Percentiles rank a stretch among this genome's conserved stretches.
Conservation (phyloP, 2,888 invertebrate genomes). For the Ectobius pallidus region DNA sequence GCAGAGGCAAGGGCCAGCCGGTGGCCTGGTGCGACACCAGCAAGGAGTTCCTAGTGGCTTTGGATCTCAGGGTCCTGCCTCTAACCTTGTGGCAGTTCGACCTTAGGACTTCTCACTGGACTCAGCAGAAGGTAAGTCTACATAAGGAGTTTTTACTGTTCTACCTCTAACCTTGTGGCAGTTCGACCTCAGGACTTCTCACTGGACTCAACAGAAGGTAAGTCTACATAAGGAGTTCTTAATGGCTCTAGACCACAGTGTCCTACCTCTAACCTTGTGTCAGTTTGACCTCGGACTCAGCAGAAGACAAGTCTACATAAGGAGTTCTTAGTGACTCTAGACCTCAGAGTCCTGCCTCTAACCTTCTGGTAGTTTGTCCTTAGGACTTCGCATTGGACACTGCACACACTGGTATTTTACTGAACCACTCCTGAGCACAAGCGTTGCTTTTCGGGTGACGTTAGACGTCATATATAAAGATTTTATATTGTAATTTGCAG, state of each 20-base stretch:
- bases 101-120: slow-evolving; percentile 37
- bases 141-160: too few relatives aligned
- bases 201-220: slow-evolving; percentile 37
- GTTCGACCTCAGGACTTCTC: slow-evolving; percentile 37
- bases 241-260: slow-evolving; percentile 45
- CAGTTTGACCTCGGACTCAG: slow-evolving; percentile 38
- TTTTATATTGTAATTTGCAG: too few relatives aligned
- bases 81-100: slow-evolving; percentile 40
- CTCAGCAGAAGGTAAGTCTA: slow-evolving; percentile 32
- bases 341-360: slow-evolving; percentile 37
- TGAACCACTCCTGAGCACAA: too few relatives aligned
- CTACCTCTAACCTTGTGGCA: slow-evolving; percentile 36
- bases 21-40: slow-evolving; percentile 47
- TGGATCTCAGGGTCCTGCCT: slow-evolving; percentile 41
- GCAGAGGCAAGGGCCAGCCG: slow-evolving; percentile 38
- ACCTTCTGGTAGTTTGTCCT: slow-evolving; percentile 39
- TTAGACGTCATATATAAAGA: too few relatives aligned
- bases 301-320: slow-evolving; percentile 33
- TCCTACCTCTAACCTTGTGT: slow-evolving; percentile 32
- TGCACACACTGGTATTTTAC: too few relatives aligned
- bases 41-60: slow-evolving; percentile 45
- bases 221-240: slow-evolving; percentile 44
- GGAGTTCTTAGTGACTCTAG: slow-evolving; percentile 46
- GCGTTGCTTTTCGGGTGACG: too few relatives aligned
- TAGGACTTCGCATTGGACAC: slow-evolving; percentile 37